A percentile compares a stretch with the other conserved stretches of the same genome.
phyloP scores from a whole-genome alignment of 1,140 invertebrate genomes.

The Glossosoma conforme region DNA sequence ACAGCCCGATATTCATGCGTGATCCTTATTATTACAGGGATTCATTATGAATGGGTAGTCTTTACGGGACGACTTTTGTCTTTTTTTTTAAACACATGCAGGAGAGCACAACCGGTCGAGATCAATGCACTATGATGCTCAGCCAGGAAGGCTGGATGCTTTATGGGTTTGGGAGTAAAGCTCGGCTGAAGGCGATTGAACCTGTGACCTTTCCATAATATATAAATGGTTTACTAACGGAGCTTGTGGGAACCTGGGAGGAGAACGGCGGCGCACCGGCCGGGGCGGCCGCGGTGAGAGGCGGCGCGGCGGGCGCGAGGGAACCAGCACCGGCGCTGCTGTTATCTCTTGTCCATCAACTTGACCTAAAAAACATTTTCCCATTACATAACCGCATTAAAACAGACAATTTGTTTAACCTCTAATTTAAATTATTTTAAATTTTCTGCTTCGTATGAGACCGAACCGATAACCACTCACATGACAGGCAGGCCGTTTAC shows the following conservation, averaged over 20 bases:
- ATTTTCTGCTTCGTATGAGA: no score
- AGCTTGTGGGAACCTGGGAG: slow-evolving; percentile 39
- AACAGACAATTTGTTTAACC: no score
- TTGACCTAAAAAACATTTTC: slow-evolving; percentile 55
- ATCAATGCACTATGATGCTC: not conserved
- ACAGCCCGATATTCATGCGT: no score
- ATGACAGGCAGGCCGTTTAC: no score
- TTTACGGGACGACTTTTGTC: not conserved
- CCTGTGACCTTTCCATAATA: not conserved
- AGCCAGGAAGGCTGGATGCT: not conserved
- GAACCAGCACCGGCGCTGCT: slow-evolving; percentile 82
- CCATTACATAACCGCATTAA: no score
- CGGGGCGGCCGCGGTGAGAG: slow-evolving; percentile 59
- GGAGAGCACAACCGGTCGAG: not conserved
- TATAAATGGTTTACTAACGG: not conserved
- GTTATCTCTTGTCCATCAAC: slow-evolving; percentile 93
- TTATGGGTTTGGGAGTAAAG: not conserved
- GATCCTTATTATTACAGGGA: no score
- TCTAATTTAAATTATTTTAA: no score
- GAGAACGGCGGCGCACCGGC: slow-evolving; percentile 58
- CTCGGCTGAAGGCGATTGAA: not conserved
- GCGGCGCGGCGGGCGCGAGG: slow-evolving; percentile 64
- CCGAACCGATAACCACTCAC: no score
- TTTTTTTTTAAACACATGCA: not conserved
- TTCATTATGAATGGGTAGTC: no score